Conservation (phyloP, 2,797 vertebrate species). For the Lagorchestes hirsutus region DNA sequence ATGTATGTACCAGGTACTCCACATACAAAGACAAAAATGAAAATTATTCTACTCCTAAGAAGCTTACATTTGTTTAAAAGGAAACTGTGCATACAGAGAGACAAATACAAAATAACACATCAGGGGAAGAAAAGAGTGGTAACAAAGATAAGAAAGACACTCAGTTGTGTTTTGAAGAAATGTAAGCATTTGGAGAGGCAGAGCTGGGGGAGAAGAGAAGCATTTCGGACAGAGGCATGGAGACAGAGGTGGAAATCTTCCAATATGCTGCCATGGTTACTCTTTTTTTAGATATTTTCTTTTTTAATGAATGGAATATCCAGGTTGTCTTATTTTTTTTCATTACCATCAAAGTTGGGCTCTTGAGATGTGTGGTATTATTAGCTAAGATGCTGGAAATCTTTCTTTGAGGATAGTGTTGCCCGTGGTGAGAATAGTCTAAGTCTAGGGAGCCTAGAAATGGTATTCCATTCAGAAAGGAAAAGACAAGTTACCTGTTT, state of each 20-base stretch:
- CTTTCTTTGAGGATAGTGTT: background rate
- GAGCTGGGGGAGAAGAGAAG: background rate
- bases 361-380: background rate
- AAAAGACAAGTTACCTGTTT: constrained; percentile 10
- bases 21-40: background rate
- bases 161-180: background rate
- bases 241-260: background rate
- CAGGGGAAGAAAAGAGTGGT: background rate
- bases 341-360: background rate
- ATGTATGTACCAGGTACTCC: background rate
- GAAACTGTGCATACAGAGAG: background rate
- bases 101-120: background rate
- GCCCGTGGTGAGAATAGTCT: background rate
- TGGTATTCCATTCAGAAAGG: background rate
- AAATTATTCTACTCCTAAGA: background rate
- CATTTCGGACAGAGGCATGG: background rate
- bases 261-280: background rate
- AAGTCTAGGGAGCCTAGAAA: constrained; percentile 16
- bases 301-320: background rate
- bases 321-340: constrained; percentile 1
- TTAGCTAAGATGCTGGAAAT: background rate
- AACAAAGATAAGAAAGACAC: background rate
- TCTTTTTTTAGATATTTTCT: background rate
- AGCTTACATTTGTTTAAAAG: background rate
- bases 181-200: background rate